Base-by-base conservation (phyloP, 1,140 invertebrate species). In the Pseudoatta argentina region DNA sequence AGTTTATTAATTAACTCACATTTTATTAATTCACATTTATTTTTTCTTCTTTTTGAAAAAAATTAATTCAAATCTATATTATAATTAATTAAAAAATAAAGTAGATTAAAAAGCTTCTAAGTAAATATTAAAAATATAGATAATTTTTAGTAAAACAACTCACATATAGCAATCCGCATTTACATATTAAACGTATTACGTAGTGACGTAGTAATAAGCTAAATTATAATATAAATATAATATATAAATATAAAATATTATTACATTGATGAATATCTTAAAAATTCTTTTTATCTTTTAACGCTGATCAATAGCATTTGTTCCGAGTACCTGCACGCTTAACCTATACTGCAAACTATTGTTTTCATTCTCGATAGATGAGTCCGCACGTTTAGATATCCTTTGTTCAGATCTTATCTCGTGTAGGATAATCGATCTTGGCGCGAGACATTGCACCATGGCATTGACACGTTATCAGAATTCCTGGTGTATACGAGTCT, bases 341-440 rank as follows among this genome's bases (percentile, higher is more conserved):
- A 76, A 27, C 4, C 30, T n/a, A 3, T 14, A 16, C 5, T 27
- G 53, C 71, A 57, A 48, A 88, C 76, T 30, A 66, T 86, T 75
- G 51, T 82, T 88, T 69, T 79, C 51, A 51, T 82, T 88, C 16
- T 18, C 57, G 7, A 0, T 48, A 16, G 21, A n/a, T 63, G 27
- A 81, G 66, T 86, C 72, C 51, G 55, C 24, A 44, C 73, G 72
- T n/a, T n/a, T 57, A 72, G 53, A 51, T 53, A 12, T 24, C 71
- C 75, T 89, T 89, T 89, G 77, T 88, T 27, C 16, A 59, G 24
- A 89, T 86, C 51, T 89, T 89, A 89, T 89, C 88, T 53, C 21
- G 18, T 3, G 21, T 18, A 76, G 34, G 24, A 53, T 39, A 57
- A 88, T 88, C 87, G 66, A 81, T 81, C 66, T 44, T n/a, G 16